Evolutionary conservation across 2,113 vertebrate genomes (phyloP).

Genomic region (Eulemur rufifrons): DNA sequence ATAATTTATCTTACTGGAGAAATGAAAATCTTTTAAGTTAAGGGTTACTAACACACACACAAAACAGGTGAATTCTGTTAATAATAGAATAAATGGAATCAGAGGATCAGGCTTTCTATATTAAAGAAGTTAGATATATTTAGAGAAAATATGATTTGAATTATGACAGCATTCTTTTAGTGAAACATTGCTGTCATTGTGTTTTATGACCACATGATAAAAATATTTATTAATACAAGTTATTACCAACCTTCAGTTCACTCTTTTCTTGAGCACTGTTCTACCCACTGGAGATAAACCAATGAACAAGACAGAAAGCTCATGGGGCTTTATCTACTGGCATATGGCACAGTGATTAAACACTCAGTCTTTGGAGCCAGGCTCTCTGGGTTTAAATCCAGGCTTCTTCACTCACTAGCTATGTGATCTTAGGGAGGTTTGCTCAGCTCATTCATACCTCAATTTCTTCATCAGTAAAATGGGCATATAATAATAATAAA

Average conservation of each 20-base stretch:
- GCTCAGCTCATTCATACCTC: neutral
- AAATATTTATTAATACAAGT: neutral
- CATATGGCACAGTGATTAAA: neutral
- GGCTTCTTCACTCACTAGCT: neutral
- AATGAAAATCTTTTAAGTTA: neutral
- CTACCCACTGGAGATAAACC: neutral
- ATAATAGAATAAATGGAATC: neutral
- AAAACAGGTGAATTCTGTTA: neutral
- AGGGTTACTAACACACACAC: neutral
- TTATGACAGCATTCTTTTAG: neutral
- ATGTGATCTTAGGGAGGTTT: neutral
- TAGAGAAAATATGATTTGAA: neutral
- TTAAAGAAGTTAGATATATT: conserved; percentile 2
- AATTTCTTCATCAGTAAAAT: neutral
- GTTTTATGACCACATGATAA: neutral
- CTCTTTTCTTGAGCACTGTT: neutral
- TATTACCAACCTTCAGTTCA: neutral
- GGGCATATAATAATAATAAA: neutral
- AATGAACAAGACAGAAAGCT: neutral
- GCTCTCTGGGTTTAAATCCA: neutral
- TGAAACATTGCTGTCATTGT: neutral
- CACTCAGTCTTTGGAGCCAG: neutral
- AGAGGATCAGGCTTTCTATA: neutral
- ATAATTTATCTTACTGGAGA: neutral
- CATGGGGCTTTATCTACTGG: neutral